phyloP scores from a whole-genome alignment of 1,140 invertebrate genomes.

The Orchesella cincta region DNA sequence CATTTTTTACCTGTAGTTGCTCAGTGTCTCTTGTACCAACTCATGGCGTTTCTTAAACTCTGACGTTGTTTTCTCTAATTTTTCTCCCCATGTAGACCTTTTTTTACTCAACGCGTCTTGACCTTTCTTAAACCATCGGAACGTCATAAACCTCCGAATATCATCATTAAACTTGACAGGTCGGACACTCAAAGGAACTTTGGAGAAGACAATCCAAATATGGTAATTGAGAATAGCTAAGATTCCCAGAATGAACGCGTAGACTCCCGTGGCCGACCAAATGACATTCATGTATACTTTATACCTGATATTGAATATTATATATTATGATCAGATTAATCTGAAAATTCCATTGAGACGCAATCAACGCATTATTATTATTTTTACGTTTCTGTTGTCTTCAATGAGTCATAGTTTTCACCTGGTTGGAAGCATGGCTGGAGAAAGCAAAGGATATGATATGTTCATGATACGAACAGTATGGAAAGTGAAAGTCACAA shows the following conservation, averaged over 20 bases:
- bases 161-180: background rate
- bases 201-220: background rate
- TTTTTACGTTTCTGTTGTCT: background rate
- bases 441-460: too few species aligned
- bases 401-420: background rate
- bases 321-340: too few species aligned
- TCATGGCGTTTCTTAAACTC: background rate
- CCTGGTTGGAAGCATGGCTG: background rate
- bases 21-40: background rate
- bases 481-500: too few species aligned
- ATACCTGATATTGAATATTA: too few species aligned
- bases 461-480: too few species aligned
- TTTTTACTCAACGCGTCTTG: background rate
- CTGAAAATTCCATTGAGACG: background rate
- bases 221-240: constrained; percentile 3
- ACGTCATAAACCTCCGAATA: background rate
- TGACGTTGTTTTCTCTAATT: background rate
- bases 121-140: background rate
- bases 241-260: background rate
- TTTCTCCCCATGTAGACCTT: background rate
- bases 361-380: background rate
- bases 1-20: too few species aligned
- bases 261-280: background rate
- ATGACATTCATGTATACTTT: too few species aligned
- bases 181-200: background rate